A percentile compares a stretch with the other conserved stretches of the same genome.
Conservation (phyloP, 2,797 vertebrate species). For the Geotria australis region DNA sequence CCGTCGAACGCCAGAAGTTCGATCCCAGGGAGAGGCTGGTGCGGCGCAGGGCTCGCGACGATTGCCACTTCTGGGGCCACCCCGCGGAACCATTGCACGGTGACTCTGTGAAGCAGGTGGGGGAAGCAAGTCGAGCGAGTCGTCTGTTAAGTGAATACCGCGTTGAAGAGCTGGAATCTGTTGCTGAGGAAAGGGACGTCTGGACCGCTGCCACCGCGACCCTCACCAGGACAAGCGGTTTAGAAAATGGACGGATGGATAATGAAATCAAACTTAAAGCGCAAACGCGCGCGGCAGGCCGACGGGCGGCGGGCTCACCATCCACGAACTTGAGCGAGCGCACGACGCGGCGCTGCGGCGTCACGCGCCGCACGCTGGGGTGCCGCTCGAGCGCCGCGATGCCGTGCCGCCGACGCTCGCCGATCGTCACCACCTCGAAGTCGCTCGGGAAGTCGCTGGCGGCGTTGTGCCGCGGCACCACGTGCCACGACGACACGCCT, state of each 20-base stretch:
- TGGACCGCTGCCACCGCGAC: no score
- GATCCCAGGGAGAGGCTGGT: slow-evolving; percentile 64
- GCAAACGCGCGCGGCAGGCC: no score
- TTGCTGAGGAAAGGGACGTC: no score
- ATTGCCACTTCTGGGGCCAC: slow-evolving; percentile 73
- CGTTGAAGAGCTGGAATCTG: no score
- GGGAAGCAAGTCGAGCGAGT: no score
- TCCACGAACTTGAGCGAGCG: slow-evolving; percentile 49
- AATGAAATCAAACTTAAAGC: no score
- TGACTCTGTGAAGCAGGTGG: no score
- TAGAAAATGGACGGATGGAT: no score
- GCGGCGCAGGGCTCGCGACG: slow-evolving; percentile 53
- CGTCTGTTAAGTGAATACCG: no score
- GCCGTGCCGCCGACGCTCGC: slow-evolving; percentile 26
- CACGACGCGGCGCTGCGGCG: slow-evolving; percentile 67
- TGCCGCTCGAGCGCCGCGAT: slow-evolving; percentile 54
- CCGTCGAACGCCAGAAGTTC: slow-evolving; percentile 90
- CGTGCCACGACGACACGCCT: slow-evolving; percentile 46
- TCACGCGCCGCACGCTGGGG: slow-evolving; percentile 83
- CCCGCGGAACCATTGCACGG: slow-evolving; percentile 44
- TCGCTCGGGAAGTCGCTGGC: slow-evolving; percentile 88
- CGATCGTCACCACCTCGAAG: slow-evolving; percentile 74
- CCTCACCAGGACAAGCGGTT: no score
- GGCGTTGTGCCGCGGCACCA: slow-evolving; percentile 65
- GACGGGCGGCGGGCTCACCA: slow-evolving; percentile 11